Evolutionary conservation across 2,888 invertebrate species (phyloP), one percentile per base, ranked within the genome.

Genomic region (Adelognathus sp.): DNA sequence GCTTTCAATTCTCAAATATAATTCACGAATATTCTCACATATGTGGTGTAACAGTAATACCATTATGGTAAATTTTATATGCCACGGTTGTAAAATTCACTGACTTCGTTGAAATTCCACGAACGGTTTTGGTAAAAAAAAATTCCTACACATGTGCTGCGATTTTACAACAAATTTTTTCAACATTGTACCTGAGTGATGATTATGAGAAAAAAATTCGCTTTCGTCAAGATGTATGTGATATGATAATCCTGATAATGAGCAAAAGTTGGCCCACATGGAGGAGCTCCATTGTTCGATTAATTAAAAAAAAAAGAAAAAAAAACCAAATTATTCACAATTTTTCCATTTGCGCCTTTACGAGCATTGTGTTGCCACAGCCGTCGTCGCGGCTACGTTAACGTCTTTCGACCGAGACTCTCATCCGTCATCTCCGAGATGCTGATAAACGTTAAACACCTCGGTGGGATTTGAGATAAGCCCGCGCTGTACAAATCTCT

Each of bases 21-120:
- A 74, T 52, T 79, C 60, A 74, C 78, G 74, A 69, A 50, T 50
- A n/a, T n/a, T n/a, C n/a, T n/a, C n/a, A n/a, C n/a, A n/a, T n/a
- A n/a, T n/a, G n/a, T n/a, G n/a, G n/a, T n/a, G n/a, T n/a, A n/a
- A n/a, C n/a, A n/a, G n/a, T n/a, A n/a, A n/a, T n/a, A n/a, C n/a
- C n/a, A n/a, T n/a, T n/a, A n/a, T n/a, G n/a, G n/a, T n/a, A n/a
- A n/a, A n/a, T n/a, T n/a, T n/a, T n/a, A n/a, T n/a, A n/a, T n/a
- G n/a, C n/a, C n/a, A n/a, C n/a, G n/a, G n/a, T n/a, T n/a, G n/a
- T n/a, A n/a, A n/a, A n/a, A n/a, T n/a, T n/a, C n/a, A n/a, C n/a
- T n/a, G n/a, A n/a, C n/a, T n/a, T n/a, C n/a, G n/a, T n/a, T n/a
- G n/a, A n/a, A n/a, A n/a, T n/a, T n/a, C n/a, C n/a, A n/a, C n/a